A percentile compares a stretch with the other conserved stretches of the same genome.
Evolutionary conservation across 2,113 vertebrate species (phyloP).

Genomic region (Strix uralensis): DNA sequence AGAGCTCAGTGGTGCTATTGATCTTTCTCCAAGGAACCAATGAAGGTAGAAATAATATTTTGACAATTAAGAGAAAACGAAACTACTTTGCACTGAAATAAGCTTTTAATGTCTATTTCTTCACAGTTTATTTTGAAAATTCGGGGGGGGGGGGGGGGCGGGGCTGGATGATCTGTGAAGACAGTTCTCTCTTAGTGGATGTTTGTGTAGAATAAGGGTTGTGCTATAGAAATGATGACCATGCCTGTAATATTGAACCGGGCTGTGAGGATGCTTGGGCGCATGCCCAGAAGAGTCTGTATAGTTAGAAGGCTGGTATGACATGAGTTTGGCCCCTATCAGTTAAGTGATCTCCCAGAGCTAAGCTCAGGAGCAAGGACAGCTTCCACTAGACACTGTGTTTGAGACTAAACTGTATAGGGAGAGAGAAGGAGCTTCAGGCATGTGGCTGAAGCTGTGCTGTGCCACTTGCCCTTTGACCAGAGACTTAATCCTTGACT

Average conservation of each 20-base stretch:
- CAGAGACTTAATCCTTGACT: neutral
- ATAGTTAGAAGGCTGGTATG: neutral
- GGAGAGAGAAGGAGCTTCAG: neutral
- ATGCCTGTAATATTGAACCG: neutral
- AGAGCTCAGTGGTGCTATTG: neutral
- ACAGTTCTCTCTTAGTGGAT: neutral
- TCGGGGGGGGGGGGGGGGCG: neutral
- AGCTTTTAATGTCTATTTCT: neutral
- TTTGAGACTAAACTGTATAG: neutral
- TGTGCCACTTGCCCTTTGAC: neutral
- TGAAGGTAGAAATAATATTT: neutral
- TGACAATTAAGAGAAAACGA: neutral
- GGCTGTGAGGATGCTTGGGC: neutral
- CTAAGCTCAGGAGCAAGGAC: neutral
- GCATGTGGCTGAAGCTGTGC: neutral
- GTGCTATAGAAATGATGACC: neutral
- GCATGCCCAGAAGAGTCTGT: fast-evolving
- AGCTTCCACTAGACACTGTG: neutral
- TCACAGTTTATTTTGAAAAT: neutral
- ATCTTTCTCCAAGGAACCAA: neutral
- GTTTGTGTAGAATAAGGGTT: neutral
- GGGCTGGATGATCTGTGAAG: neutral
- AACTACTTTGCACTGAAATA: neutral
- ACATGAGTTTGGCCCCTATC: neutral
- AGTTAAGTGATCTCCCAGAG: neutral